Conservation (phyloP, 2,888 invertebrate species). For the Amiota minor region DNA sequence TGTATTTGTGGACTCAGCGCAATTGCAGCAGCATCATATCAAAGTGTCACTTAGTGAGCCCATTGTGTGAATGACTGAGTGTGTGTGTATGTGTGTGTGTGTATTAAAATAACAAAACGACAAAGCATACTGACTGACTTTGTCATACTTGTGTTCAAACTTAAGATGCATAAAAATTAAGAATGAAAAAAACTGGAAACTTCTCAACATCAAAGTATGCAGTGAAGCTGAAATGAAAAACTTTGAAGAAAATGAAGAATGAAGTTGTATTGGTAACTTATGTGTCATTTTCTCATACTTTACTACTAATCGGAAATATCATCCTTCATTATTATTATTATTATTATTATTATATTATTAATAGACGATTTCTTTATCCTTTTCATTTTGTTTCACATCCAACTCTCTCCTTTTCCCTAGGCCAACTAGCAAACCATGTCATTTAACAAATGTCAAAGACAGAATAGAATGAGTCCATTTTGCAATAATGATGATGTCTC, state of each 20-base stretch:
- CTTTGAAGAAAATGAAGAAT: not conserved
- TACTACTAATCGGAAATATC: too few relatives aligned
- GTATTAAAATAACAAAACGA: conserved; percentile 19
- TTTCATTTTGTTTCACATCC: not conserved
- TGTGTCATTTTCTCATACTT: not conserved
- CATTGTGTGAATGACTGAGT: conserved; percentile 50
- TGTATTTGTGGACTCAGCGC: conserved; percentile 45
- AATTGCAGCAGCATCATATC: conserved; percentile 53
- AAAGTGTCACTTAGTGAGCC: conserved; percentile 56
- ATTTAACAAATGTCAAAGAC: conserved; percentile 13
- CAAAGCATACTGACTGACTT: conserved; percentile 53
- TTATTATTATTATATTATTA: not conserved
- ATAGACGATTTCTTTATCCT: not conserved
- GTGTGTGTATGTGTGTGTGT: too few relatives aligned
- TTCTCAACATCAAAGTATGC: too few relatives aligned
- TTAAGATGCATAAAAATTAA: conserved; percentile 34
- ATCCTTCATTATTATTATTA: not conserved
- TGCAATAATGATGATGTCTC: not conserved
- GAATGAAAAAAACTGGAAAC: not conserved
- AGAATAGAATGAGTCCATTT: conserved; percentile 9
- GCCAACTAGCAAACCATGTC: conserved; percentile 30
- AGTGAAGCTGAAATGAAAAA: too few relatives aligned
- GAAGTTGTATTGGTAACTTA: not conserved
- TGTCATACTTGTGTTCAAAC: conserved; percentile 56
- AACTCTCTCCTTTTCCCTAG: not conserved